A percentile compares a stretch with the other conserved stretches of the same genome.
Evolutionary conservation across 2,888 invertebrate genomes (phyloP).

Genomic region (Carcina quercana): DNA sequence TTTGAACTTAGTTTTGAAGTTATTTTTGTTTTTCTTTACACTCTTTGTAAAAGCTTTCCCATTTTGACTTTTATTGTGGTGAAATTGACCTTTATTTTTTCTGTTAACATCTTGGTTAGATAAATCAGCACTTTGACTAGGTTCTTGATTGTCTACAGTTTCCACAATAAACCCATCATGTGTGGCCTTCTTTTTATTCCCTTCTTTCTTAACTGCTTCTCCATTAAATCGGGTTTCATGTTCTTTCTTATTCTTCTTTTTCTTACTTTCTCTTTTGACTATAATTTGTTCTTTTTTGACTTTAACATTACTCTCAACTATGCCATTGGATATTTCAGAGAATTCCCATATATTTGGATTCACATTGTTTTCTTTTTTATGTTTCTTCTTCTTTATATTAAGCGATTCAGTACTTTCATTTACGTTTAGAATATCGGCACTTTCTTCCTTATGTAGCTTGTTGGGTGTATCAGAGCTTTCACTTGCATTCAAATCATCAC

Average conservation of each 20-base stretch:
- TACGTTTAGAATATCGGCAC: neutral
- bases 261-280: neutral
- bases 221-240: neutral
- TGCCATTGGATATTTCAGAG: neutral
- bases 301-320: neutral
- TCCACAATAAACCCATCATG: constrained; percentile 32
- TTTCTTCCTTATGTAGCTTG: constrained; percentile 6
- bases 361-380: neutral
- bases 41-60: constrained; percentile 15
- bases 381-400: neutral
- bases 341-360: too few relatives aligned
- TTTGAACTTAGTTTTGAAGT: constrained; percentile 28
- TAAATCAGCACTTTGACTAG: constrained; percentile 25
- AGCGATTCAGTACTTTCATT: constrained; percentile 1
- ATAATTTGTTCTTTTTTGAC: neutral
- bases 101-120: constrained; percentile 9
- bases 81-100: constrained; percentile 10
- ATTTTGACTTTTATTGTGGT: constrained; percentile 30
- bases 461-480: constrained; percentile 3
- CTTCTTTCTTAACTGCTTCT: constrained; percentile 4
- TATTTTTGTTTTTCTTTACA: constrained; percentile 26
- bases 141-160: constrained; percentile 25
- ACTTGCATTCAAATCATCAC: constrained; percentile 2
- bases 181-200: constrained; percentile 35
- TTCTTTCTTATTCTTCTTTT: neutral